A percentile compares a stretch with the other conserved stretches of the same genome.
phyloP scores from a whole-genome alignment of 2,888 invertebrate genomes.

The Aspidiotus rigidus region DNA sequence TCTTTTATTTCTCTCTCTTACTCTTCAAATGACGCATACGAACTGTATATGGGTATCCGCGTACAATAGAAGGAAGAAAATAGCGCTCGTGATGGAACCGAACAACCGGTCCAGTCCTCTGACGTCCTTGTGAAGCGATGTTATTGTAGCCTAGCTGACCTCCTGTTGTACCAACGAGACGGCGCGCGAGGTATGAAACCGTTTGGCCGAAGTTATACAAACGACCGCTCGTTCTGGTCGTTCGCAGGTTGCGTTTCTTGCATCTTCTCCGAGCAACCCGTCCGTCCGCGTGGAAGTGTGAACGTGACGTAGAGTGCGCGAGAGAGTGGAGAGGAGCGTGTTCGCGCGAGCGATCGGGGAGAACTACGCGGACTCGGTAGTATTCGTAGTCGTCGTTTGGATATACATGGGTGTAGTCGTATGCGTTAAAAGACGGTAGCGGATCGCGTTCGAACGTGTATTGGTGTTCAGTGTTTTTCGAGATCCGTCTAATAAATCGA shows the following conservation, averaged over 20 bases:
- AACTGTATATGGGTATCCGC: too few relatives aligned
- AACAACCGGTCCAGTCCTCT: conserved; percentile 24
- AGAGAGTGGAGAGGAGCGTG: background rate
- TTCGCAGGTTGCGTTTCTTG: background rate
- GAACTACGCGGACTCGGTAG: too few relatives aligned
- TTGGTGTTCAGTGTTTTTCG: background rate
- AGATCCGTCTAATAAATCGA: background rate
- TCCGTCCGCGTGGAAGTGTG: too few relatives aligned
- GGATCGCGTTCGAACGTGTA: conserved; percentile 2
- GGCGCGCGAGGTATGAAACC: conserved; percentile 5
- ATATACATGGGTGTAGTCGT: too few relatives aligned
- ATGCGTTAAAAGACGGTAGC: background rate
- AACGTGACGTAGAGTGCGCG: too few relatives aligned
- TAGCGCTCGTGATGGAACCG: conserved; percentile 17
- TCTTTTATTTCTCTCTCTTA: background rate
- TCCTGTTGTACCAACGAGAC: conserved; percentile 18
- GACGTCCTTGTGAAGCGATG: conserved; percentile 27
- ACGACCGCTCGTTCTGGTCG: background rate
- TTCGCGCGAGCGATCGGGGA: background rate
- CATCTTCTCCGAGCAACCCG: too few relatives aligned
- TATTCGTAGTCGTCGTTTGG: background rate
- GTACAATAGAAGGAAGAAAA: conserved; percentile 36
- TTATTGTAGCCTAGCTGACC: conserved; percentile 28
- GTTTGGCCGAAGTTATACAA: conserved; percentile 2
- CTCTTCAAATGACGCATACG: too few relatives aligned